A percentile compares a stretch with the other conserved stretches of the same genome.
phyloP scores from a whole-genome alignment of 64 coral and sea anemone genomes.

The Pachyseris speciosa region DNA sequence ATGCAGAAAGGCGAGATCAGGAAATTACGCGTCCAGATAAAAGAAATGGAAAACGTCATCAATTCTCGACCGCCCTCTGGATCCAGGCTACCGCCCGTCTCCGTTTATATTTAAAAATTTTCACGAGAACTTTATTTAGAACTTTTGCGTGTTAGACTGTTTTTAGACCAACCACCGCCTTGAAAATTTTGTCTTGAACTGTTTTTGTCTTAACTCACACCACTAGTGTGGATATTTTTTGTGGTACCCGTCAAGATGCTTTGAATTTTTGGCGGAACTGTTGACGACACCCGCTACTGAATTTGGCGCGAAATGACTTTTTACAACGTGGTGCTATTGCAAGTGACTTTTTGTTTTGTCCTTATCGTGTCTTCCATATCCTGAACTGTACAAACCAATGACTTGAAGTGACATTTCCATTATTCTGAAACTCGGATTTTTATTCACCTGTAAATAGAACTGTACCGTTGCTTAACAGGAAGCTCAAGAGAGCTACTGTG shows the following conservation, averaged over 20 bases:
- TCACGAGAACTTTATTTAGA: background rate
- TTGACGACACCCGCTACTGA: background rate
- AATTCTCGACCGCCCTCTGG: conserved; percentile 86
- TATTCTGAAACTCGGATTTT: background rate
- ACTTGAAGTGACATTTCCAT: background rate
- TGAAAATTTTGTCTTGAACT: background rate
- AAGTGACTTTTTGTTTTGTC: no score
- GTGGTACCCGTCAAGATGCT: no score
- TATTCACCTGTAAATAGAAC: background rate
- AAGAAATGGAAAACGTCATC: conserved; percentile 83
- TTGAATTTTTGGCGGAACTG: background rate
- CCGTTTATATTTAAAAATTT: conserved; percentile 75
- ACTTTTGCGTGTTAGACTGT: background rate
- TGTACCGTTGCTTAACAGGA: background rate
- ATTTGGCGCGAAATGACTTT: background rate
- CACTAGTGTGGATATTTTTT: background rate
- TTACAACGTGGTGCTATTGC: no score
- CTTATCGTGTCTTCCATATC: no score
- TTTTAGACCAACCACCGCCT: background rate
- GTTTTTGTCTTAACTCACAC: background rate
- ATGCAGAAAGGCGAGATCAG: conserved; percentile 96
- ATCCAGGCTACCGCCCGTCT: conserved; percentile 74
- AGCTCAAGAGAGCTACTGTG: background rate
- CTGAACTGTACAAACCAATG: background rate
- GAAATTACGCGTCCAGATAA: conserved; percentile 91